Evolutionary conservation across 2,113 vertebrate genomes (phyloP).

Genomic region (Lepus americanus): DNA sequence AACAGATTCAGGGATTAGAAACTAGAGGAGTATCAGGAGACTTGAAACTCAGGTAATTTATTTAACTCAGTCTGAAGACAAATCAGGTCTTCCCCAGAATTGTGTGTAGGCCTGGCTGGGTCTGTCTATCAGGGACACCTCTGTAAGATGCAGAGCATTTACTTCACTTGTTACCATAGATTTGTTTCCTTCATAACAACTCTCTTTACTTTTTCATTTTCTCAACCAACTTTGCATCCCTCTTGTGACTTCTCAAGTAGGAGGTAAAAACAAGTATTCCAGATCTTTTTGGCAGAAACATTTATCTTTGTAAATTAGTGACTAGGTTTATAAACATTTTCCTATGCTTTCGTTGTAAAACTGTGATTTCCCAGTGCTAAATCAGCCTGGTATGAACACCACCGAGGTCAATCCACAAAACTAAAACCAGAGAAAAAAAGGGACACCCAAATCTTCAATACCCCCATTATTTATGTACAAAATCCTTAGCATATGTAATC

Average conservation of each 20-base stretch:
- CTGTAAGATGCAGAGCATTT: background rate
- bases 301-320: constrained; percentile 63
- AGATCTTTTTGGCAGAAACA: constrained; percentile 31
- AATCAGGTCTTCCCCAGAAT: background rate
- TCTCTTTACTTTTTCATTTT: background rate
- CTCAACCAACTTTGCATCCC: background rate
- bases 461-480: background rate
- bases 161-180: background rate
- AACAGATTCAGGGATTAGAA: background rate
- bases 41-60: background rate
- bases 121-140: background rate
- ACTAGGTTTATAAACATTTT: constrained; percentile 49
- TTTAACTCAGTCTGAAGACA: constrained; percentile 27
- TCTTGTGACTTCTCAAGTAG: constrained; percentile 25
- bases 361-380: constrained; percentile 36
- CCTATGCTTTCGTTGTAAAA: background rate
- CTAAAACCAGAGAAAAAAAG: constrained; percentile 7
- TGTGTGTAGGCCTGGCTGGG: background rate
- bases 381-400: background rate
- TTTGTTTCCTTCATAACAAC: constrained; percentile 3
- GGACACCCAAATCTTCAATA: background rate
- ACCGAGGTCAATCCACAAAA: constrained; percentile 39
- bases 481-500: background rate
- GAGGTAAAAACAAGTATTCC: constrained; percentile 12
- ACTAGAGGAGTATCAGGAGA: background rate